Evolutionary conservation across 2,113 vertebrate genomes (phyloP), one percentile per base, ranked within the genome.

Genomic region (Cephalopterus ornatus): DNA sequence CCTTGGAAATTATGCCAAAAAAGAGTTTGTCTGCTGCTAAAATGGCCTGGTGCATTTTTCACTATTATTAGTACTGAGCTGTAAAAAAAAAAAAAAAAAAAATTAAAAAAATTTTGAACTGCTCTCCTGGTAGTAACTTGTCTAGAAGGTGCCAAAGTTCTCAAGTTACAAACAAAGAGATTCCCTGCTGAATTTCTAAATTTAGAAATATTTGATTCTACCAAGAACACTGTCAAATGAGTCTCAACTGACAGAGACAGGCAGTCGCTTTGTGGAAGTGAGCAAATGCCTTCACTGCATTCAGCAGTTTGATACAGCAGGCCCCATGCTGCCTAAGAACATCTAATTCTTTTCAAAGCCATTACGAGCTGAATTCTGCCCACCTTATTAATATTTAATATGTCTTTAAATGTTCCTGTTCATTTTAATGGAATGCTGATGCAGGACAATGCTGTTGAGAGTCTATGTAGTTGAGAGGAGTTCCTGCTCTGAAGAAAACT

Each of bases 131-230:
- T 89, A 80, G 47, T 79, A 89, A 83, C 78, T 96, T 94, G n/a
- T 83, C 58, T 85, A 53, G 88, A 47, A 88, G 59, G 72, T 85
- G 71, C 42, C 8, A 8, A 9, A 73, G 33, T 85, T 95, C 66
- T 79, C 53, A 89, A 89, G 46, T 68, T 72, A 65, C 47, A 89
- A 79, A 89, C 56, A 75, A 83, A 84, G 52, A 89, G 58, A 85
- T 91, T 95, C 87, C 66, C 41, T 82, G 58, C 62, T 94, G 89
- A 89, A 90, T 90, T 88, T 92, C 75, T 79, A 75, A 92, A 81
- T 79, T 89, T 88, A 75, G 84, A 53, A 91, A 56, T 77, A 87
- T 35, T 70, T 93, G 22, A 50, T 89, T 94, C 62, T 70, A 85
- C 44, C 46, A 70, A 82, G 82, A 79, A 32, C 41, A 28, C 59